Conservation (phyloP, 2,888 invertebrate species). For the Quadroppia sp. region DNA sequence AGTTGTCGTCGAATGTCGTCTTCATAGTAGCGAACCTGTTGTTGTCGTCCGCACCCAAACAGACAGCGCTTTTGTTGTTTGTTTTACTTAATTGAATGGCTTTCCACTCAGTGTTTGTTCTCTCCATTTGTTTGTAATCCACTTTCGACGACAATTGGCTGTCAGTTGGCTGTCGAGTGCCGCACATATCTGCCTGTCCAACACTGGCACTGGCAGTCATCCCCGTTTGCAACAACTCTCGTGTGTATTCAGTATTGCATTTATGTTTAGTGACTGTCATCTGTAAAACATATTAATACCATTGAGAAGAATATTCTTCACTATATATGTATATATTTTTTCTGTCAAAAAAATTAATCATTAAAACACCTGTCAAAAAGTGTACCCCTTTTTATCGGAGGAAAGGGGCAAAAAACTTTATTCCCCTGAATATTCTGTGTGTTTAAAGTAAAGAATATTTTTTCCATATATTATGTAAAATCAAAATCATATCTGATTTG, state of each 20-base stretch:
- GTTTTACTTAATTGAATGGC: background rate
- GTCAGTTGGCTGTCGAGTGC: background rate
- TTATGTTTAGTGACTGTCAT: conserved; percentile 30
- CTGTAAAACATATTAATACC: background rate
- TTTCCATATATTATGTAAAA: no score
- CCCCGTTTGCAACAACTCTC: background rate
- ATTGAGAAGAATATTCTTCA: background rate
- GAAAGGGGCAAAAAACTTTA: no score
- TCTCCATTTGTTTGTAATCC: background rate
- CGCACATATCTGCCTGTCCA: background rate
- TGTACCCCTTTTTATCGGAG: no score
- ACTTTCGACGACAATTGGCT: background rate
- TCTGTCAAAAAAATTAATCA: background rate
- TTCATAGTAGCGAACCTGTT: background rate
- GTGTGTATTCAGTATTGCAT: conserved; percentile 4
- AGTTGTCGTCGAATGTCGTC: background rate
- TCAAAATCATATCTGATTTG: no score
- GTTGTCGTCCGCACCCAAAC: no score
- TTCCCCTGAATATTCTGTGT: no score
- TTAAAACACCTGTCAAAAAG: no score
- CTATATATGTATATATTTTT: background rate
- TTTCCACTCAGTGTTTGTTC: background rate
- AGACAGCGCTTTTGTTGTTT: no score
- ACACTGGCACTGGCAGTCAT: background rate
- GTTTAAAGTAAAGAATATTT: no score